phyloP scores from a whole-genome alignment of 2,888 invertebrate genomes.

The Malachius bipustulatus region DNA sequence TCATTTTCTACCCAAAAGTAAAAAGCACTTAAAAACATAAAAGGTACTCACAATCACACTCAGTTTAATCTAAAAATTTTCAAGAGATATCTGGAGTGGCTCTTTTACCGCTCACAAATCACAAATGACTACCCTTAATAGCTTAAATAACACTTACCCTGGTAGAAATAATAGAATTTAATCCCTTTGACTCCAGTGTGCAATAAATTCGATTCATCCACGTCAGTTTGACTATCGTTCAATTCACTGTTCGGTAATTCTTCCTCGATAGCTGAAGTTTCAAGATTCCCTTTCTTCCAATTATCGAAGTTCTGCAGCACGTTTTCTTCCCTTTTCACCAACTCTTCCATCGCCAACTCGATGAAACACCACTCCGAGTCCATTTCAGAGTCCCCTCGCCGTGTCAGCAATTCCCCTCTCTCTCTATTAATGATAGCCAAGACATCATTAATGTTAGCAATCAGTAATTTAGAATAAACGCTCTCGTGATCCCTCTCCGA shows the following conservation, averaged over 20 bases:
- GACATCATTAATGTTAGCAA: constrained; percentile 58
- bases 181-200: background rate
- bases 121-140: background rate
- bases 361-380: constrained; percentile 78
- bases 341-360: constrained; percentile 65
- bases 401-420: constrained; percentile 49
- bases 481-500: constrained; percentile 42
- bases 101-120: too few species aligned
- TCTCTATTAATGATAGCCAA: constrained; percentile 64
- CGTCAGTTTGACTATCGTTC: constrained; percentile 28
- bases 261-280: constrained; percentile 29
- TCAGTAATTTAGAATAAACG: constrained; percentile 64
- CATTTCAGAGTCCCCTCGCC: constrained; percentile 52
- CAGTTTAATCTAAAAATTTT: too few species aligned
- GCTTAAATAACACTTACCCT: constrained; percentile 42
- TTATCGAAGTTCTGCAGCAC: constrained; percentile 19
- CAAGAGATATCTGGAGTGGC: too few species aligned
- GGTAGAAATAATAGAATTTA: constrained; percentile 70
- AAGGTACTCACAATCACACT: background rate
- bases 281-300: too few species aligned
- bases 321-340: constrained; percentile 43
- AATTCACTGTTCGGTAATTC: too few species aligned
- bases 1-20: background rate
- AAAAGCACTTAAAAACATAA: background rate
- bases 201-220: background rate